These are phyloP conservation scores for Sminthurinus aureus DNA, from an alignment of 2,888 invertebrate species.

Conservation along the genomic window DNA sequence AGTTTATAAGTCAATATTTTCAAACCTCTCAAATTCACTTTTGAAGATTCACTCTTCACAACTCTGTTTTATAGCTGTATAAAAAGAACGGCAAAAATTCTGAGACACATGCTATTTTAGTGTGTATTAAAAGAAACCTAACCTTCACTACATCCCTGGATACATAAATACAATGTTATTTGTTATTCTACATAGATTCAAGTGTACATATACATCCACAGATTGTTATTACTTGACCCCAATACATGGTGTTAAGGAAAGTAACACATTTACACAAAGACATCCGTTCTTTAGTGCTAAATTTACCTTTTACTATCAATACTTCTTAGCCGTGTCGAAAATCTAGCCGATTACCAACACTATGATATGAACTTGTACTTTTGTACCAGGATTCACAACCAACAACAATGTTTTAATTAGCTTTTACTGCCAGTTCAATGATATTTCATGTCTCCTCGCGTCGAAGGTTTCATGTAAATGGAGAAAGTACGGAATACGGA, in stretches of 20 bases:
- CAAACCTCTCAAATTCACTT: neutral
- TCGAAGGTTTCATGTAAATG: no score
- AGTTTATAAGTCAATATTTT: conserved; percentile 2
- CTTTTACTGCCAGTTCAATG: no score
- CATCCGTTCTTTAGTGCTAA: conserved; percentile 10
- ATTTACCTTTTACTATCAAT: neutral
- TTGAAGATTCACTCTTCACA: neutral
- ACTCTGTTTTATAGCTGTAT: neutral
- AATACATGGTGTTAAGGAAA: conserved; percentile 14
- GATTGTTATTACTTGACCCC: conserved; percentile 28
- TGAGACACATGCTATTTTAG: neutral
- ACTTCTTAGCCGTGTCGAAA: neutral
- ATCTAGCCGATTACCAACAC: neutral
- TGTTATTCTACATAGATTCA: neutral
- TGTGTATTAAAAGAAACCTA: neutral
- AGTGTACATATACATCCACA: no score
- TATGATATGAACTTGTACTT: no score
- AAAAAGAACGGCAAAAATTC: neutral
- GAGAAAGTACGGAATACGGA: no score
- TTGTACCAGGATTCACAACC: no score
- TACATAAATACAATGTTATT: neutral
- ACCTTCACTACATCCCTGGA: conserved; percentile 3
- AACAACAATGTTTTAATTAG: no score
- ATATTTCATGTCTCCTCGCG: no score
- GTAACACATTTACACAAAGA: neutral